Conservation (phyloP, 2,113 vertebrate species). For the Raphicerus campestris region DNA sequence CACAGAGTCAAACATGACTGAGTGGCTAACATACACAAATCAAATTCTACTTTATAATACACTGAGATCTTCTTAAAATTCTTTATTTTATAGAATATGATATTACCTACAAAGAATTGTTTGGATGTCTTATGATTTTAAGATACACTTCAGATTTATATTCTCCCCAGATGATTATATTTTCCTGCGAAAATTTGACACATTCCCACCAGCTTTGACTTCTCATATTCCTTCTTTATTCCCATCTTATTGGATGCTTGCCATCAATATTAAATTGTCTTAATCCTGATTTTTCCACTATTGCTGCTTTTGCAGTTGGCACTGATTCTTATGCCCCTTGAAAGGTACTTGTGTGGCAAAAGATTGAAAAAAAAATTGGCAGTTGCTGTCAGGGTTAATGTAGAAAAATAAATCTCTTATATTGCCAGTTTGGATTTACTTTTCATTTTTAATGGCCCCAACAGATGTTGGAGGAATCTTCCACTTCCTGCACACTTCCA, state of each 20-base stretch:
- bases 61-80: neutral
- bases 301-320: constrained; percentile 74
- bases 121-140: constrained; percentile 2
- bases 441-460: constrained; percentile 83
- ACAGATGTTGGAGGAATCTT: constrained; percentile 84
- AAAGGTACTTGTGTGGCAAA: constrained; percentile 81
- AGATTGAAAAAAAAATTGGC: constrained; percentile 73
- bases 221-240: constrained; percentile 41
- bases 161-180: constrained; percentile 34
- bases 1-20: neutral
- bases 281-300: constrained; percentile 76
- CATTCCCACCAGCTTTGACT: constrained; percentile 57
- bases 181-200: constrained; percentile 50
- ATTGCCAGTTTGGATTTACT: constrained; percentile 84
- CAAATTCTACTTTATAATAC: neutral
- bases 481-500: constrained; percentile 80
- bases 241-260: constrained; percentile 64
- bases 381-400: constrained; percentile 80
- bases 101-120: neutral
- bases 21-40: neutral
- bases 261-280: constrained; percentile 65
- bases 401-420: constrained; percentile 85
- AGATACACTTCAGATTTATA: constrained; percentile 40
- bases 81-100: neutral
- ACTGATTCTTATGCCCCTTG: constrained; percentile 69